phyloP scores from a whole-genome alignment of 2,797 vertebrate species.

The Sphenodon punctatus region DNA sequence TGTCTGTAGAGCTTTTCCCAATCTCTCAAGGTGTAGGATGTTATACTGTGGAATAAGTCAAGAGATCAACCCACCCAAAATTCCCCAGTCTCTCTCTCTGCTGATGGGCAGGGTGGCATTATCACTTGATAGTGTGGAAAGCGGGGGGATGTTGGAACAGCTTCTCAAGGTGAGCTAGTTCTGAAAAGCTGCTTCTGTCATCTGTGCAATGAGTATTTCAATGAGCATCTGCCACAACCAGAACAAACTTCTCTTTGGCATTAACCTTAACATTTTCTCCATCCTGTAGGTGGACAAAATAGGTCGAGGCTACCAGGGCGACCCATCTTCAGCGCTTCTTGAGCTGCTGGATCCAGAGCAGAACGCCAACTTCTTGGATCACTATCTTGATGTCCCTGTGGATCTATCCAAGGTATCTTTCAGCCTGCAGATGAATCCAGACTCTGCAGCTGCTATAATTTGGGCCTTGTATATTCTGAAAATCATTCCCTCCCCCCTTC shows the following conservation, averaged over 20 bases:
- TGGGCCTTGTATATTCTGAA: no score
- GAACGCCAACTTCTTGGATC: slow-evolving; percentile 96
- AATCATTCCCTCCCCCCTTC: no score
- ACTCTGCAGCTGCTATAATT: no score
- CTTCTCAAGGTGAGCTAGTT: neutral
- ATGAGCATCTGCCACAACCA: no score
- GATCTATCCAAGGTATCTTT: slow-evolving; percentile 92
- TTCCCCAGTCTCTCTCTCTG: no score
- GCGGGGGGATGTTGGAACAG: neutral
- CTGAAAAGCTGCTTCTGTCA: no score
- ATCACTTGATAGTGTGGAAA: neutral
- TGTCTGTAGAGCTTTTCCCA: neutral
- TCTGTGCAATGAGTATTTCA: no score
- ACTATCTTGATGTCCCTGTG: slow-evolving; percentile 96
- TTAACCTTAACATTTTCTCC: neutral
- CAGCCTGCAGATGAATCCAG: no score
- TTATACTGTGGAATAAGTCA: neutral
- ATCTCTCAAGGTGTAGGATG: neutral
- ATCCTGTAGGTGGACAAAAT: slow-evolving; percentile 92
- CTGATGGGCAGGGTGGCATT: no score
- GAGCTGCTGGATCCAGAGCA: slow-evolving; percentile 97
- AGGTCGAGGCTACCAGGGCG: slow-evolving; percentile 95
- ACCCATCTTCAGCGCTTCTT: slow-evolving; percentile 93
- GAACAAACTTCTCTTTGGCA: no score
- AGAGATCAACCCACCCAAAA: no score